These are phyloP conservation scores for Vulpes vulpes DNA, from an alignment of 2,113 vertebrate species.

Conservation along the genomic window DNA sequence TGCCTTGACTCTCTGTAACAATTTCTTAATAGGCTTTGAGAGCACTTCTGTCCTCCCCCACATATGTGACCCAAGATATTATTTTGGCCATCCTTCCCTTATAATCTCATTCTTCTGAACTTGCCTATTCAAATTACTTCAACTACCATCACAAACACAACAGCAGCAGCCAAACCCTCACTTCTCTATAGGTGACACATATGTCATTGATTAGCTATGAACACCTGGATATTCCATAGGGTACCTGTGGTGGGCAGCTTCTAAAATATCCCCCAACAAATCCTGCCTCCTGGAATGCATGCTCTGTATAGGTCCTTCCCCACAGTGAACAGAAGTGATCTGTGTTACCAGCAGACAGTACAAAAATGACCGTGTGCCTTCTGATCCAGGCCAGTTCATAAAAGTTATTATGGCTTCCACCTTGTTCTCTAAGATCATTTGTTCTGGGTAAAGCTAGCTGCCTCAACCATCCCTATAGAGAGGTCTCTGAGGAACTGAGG, in stretches of 20 bases:
- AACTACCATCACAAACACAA: background rate
- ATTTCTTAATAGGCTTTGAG: background rate
- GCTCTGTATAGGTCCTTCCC: background rate
- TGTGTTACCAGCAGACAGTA: background rate
- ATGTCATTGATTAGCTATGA: background rate
- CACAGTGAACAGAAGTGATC: background rate
- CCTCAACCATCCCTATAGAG: background rate
- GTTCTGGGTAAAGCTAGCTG: background rate
- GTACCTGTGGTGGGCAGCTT: background rate
- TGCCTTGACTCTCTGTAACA: background rate
- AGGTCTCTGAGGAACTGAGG: background rate
- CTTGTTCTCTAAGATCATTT: background rate
- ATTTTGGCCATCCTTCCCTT: background rate
- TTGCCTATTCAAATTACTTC: background rate
- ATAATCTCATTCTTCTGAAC: background rate
- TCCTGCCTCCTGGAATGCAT: background rate
- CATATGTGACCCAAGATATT: background rate
- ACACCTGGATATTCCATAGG: background rate
- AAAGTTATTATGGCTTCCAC: background rate
- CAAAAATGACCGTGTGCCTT: background rate
- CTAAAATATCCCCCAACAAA: background rate
- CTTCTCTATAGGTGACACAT: background rate
- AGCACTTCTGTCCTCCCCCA: background rate
- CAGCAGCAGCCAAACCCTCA: background rate
- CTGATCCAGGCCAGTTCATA: background rate